These are phyloP conservation scores for human DNA, from an alignment of 2,113 vertebrate species.

Conservation along the genomic window DNA sequence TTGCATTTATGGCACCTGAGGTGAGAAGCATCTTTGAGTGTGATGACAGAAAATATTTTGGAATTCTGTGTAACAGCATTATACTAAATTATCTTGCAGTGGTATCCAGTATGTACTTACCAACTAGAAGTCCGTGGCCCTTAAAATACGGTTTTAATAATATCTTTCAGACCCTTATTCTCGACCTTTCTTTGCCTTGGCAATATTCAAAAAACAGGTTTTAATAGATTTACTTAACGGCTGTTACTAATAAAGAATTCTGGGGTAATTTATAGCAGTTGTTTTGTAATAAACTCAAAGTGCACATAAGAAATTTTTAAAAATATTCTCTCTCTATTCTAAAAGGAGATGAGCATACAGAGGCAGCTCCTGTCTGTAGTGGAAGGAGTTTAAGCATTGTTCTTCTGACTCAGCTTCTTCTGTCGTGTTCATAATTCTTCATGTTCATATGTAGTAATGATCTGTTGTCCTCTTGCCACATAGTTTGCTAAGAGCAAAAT, in stretches of 20 bases:
- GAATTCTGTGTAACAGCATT: neutral
- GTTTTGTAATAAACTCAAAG: neutral
- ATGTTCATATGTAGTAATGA: neutral
- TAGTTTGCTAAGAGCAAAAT: neutral
- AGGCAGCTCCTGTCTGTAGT: neutral
- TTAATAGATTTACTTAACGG: neutral
- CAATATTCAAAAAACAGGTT: neutral
- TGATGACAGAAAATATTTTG: neutral
- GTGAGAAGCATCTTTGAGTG: conserved; percentile 80
- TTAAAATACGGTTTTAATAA: neutral
- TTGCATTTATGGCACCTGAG: conserved; percentile 96
- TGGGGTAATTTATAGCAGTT: neutral
- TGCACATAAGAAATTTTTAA: neutral
- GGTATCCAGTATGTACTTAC: neutral
- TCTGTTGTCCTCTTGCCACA: neutral
- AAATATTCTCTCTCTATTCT: neutral
- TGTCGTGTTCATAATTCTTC: neutral
- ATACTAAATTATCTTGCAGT: neutral
- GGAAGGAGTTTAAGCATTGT: neutral
- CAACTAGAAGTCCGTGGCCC: neutral
- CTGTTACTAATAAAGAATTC: neutral
- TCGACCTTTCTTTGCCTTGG: neutral
- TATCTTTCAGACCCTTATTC: neutral
- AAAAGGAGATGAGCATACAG: neutral
- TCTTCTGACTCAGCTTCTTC: neutral